Conservation (phyloP, 2,797 vertebrate species). For the Morelia viridis region DNA sequence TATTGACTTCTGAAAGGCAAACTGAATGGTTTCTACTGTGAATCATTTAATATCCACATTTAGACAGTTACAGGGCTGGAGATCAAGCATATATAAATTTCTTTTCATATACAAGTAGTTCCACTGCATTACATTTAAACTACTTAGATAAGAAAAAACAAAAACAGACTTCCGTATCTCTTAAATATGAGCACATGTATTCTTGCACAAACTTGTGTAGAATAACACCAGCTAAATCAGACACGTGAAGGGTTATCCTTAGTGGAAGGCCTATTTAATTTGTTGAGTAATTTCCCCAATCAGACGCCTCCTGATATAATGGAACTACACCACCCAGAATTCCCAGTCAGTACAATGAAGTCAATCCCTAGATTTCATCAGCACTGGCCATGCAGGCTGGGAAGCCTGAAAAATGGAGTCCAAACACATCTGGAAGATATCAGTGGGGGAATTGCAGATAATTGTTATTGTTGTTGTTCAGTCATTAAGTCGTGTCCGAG, state of each 20-base stretch:
- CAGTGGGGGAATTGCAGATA: not conserved
- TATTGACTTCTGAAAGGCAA: conserved; percentile 43
- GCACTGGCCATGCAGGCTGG: not conserved
- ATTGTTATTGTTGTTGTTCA: not conserved
- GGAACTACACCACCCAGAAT: not conserved
- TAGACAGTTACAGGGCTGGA: not conserved
- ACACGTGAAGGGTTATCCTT: not conserved
- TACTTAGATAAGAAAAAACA: not conserved
- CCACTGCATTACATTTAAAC: not conserved
- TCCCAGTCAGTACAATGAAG: not conserved
- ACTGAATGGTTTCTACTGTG: conserved; percentile 21
- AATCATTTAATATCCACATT: not conserved
- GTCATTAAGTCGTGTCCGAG: no score
- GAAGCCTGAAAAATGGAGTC: not conserved
- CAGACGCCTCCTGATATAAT: not conserved
- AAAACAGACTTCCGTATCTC: not conserved
- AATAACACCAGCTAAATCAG: not conserved
- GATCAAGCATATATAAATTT: conserved; percentile 22
- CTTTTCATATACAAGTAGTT: not conserved
- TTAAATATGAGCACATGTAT: not conserved
- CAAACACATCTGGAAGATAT: not conserved
- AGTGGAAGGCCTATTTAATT: not conserved
- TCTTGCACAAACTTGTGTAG: not conserved
- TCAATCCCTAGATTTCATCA: not conserved
- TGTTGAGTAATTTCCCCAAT: not conserved